Percentiles rank a stretch among this genome's conserved stretches.
Evolutionary conservation across 2,113 vertebrate species (phyloP).

Genomic region (Albula glossodonta): DNA sequence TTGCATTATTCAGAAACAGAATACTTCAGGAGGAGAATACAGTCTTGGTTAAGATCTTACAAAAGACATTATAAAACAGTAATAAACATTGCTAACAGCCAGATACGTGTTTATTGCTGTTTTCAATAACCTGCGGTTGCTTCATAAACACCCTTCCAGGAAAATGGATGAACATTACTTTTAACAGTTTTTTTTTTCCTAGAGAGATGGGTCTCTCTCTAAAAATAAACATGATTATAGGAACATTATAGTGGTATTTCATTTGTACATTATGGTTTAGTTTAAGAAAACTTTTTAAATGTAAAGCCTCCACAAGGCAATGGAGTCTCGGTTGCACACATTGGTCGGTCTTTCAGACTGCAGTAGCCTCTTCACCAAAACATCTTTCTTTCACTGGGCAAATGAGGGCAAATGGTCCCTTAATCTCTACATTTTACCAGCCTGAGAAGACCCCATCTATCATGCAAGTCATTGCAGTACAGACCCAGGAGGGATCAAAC

Average conservation of each 20-base stretch:
- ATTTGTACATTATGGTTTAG: not conserved
- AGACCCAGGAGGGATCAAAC: not conserved
- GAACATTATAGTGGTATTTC: not conserved
- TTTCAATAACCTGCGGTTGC: not conserved
- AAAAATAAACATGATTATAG: not conserved
- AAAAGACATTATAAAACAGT: too few relatives aligned
- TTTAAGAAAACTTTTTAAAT: not conserved
- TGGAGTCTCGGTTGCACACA: not conserved
- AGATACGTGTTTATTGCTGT: too few relatives aligned
- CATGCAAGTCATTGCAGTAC: not conserved
- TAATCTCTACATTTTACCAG: not conserved
- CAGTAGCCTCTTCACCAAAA: not conserved
- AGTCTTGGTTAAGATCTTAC: too few relatives aligned
- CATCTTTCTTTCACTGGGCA: not conserved
- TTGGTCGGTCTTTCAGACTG: not conserved
- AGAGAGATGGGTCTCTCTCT: not conserved
- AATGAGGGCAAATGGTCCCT: constrained; percentile 1
- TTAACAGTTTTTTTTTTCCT: not conserved
- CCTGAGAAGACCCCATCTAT: constrained; percentile 1
- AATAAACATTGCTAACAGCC: too few relatives aligned
- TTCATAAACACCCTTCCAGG: not conserved
- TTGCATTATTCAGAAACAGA: too few relatives aligned
- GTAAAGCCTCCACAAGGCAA: not conserved
- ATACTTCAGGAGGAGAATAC: too few relatives aligned
- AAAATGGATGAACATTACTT: not conserved